These are phyloP conservation scores for Bemisia tabaci DNA, from an alignment of 1,140 invertebrate genomes.

Conservation along the genomic window DNA sequence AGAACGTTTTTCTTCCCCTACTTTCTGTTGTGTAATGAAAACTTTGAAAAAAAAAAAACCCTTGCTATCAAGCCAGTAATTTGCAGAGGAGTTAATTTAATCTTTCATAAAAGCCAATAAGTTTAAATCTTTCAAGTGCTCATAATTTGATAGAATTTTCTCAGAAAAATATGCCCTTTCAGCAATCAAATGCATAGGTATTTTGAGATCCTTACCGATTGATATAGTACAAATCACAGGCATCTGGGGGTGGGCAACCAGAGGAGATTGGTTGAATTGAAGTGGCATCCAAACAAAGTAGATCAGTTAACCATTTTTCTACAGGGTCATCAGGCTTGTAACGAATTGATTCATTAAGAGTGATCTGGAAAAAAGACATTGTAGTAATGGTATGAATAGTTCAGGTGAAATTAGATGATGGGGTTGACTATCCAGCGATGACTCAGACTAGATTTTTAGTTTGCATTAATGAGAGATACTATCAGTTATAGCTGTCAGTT, in stretches of 20 bases:
- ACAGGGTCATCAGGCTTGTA: constrained; percentile 78
- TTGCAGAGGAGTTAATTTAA: background rate
- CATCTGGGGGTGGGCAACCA: constrained; percentile 72
- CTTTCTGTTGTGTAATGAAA: too few relatives aligned
- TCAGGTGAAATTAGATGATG: too few relatives aligned
- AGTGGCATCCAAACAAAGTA: constrained; percentile 82
- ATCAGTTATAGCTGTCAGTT: too few relatives aligned
- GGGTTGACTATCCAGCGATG: too few relatives aligned
- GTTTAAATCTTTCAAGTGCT: background rate
- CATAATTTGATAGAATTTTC: background rate
- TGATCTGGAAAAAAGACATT: constrained; percentile 37
- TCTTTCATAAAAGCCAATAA: background rate
- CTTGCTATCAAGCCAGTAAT: background rate
- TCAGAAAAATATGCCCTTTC: too few relatives aligned
- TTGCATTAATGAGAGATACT: too few relatives aligned
- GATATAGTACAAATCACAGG: constrained; percentile 83
- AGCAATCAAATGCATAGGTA: too few relatives aligned
- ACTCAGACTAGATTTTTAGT: too few relatives aligned
- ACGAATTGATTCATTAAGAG: constrained; percentile 87
- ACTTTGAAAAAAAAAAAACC: too few relatives aligned
- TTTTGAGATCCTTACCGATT: too few relatives aligned
- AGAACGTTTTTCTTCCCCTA: too few relatives aligned
- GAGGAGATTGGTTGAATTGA: constrained; percentile 46
- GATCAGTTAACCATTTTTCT: constrained; percentile 81
- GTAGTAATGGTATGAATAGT: constrained; percentile 6